Evolutionary conservation across 2,888 invertebrate genomes (phyloP).

Genomic region (Chesias legatella): DNA sequence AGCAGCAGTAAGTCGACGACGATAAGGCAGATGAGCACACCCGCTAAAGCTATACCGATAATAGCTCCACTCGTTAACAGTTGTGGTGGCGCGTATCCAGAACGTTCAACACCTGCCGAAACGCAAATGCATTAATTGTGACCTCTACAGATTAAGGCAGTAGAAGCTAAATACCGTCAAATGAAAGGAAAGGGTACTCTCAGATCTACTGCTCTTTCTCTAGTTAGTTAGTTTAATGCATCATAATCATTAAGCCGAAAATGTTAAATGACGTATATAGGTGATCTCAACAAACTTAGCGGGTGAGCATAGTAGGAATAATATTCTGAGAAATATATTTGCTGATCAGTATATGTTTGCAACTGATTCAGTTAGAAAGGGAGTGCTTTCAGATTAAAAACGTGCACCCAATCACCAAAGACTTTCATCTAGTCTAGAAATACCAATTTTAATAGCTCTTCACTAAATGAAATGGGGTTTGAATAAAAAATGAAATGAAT

Average conservation of each 20-base stretch:
- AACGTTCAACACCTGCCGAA: constrained; percentile 68
- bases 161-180: constrained; percentile 44
- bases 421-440: constrained; percentile 30
- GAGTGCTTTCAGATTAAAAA: constrained; percentile 73
- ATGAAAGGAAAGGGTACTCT: constrained; percentile 23
- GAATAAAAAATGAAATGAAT: constrained; percentile 61
- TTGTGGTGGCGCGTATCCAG: constrained; percentile 73
- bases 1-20: constrained; percentile 93
- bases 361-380: constrained; percentile 49
- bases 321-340: constrained; percentile 10
- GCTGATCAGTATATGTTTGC: constrained; percentile 49
- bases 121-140: constrained; percentile 33
- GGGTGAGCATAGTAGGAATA: constrained; percentile 12
- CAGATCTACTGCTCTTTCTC: constrained; percentile 61
- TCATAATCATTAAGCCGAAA: constrained; percentile 65
- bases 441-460: constrained; percentile 41
- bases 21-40: constrained; percentile 88
- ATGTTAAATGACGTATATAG: constrained; percentile 65
- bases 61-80: constrained; percentile 87
- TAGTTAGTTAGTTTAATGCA: constrained; percentile 68
- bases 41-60: constrained; percentile 91
- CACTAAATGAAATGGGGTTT: constrained; percentile 78
- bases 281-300: constrained; percentile 67
- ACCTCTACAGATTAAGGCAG: constrained; percentile 43
- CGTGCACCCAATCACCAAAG: constrained; percentile 76